These are phyloP conservation scores for Liasis olivaceus DNA, from an alignment of 2,797 vertebrate genomes.

Conservation along the genomic window DNA sequence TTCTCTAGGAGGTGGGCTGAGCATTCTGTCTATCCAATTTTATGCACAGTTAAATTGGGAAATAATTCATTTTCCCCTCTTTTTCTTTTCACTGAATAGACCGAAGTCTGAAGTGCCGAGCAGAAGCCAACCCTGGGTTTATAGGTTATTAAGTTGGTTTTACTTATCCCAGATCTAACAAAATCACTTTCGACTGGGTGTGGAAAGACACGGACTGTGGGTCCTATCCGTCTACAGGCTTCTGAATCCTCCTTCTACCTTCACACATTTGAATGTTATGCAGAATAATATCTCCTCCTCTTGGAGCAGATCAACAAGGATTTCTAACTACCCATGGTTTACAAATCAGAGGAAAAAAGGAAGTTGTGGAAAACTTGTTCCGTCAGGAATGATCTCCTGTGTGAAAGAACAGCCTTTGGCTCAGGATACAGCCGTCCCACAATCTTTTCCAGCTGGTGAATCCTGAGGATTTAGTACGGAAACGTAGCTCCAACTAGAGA, in stretches of 20 bases:
- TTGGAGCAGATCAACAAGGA: not conserved
- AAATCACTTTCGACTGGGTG: not conserved
- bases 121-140: accelerated
- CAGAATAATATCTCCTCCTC: not conserved
- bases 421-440: not conserved
- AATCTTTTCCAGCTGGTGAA: not conserved
- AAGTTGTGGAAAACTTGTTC: not conserved
- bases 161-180: accelerated
- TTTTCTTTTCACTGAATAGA: not conserved
- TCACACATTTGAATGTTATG: not conserved
- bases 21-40: not conserved
- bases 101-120: not conserved
- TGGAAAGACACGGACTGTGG: not conserved
- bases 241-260: not conserved
- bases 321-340: not conserved
- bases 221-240: too few species aligned
- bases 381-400: not conserved
- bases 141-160: not conserved
- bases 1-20: accelerated
- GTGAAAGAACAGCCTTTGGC: not conserved
- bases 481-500: not conserved
- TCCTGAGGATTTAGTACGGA: not conserved
- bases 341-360: not conserved
- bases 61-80: not conserved
- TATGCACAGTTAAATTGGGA: conserved; percentile 42